Evolutionary conservation across 2,888 invertebrate species (phyloP).

Genomic region (Pseudoips prasinana): DNA sequence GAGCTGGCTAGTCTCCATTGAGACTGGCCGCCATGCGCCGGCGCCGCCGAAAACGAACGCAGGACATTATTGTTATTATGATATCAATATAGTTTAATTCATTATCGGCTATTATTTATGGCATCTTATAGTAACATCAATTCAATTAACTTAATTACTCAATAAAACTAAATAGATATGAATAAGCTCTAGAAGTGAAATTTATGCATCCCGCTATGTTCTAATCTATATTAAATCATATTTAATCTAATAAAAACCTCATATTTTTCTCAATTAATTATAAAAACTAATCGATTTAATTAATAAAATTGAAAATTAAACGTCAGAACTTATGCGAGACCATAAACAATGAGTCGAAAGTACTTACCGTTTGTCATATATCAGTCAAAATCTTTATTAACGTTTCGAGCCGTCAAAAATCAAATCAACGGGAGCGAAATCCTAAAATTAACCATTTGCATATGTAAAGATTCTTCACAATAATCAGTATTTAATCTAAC

Average conservation of each 20-base stretch:
- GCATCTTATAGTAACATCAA: too few species aligned
- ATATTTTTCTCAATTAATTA: conserved; percentile 8
- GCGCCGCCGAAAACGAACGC: too few species aligned
- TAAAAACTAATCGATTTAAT: too few species aligned
- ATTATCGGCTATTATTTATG: too few species aligned
- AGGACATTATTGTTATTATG: too few species aligned
- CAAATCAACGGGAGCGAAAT: conserved; percentile 33
- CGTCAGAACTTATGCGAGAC: neutral
- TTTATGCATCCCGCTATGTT: neutral
- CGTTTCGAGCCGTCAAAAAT: conserved; percentile 31
- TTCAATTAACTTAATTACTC: too few species aligned
- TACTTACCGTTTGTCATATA: neutral
- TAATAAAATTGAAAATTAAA: neutral
- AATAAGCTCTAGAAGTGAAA: too few species aligned
- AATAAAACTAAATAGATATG: too few species aligned
- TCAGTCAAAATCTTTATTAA: conserved; percentile 19
- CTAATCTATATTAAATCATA: conserved; percentile 2
- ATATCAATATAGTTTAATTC: too few species aligned
- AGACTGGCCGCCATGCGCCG: too few species aligned
- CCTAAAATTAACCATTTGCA: conserved; percentile 41
- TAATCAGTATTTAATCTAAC: neutral
- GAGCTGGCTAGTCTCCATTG: too few species aligned
- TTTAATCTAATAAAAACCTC: neutral
- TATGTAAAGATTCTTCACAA: conserved; percentile 32
- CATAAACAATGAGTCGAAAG: neutral